Evolutionary conservation across 2,797 vertebrate genomes (phyloP).

Genomic region (Rachycentron canadum): DNA sequence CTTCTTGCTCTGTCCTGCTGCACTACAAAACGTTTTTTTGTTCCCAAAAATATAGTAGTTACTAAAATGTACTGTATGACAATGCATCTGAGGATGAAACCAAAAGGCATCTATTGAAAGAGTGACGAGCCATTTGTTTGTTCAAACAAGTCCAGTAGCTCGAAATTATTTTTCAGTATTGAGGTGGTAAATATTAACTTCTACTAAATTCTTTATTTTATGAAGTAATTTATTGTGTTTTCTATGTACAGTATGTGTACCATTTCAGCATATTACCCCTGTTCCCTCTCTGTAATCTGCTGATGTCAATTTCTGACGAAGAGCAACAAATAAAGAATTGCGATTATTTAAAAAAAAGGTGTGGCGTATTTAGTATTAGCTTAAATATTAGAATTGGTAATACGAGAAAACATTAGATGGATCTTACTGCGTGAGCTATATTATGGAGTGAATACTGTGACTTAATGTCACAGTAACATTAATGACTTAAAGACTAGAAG

Average conservation of each 20-base stretch:
- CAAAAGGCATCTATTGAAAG: slow-evolving; percentile 78
- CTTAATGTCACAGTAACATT: too few relatives aligned
- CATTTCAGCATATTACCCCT: slow-evolving; percentile 78
- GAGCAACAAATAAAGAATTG: slow-evolving; percentile 83
- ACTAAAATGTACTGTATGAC: slow-evolving; percentile 73
- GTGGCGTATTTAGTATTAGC: slow-evolving; percentile 23
- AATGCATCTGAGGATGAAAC: slow-evolving; percentile 73
- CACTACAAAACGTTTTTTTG: slow-evolving; percentile 66
- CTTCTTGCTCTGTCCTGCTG: slow-evolving; percentile 71
- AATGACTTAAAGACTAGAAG: not conserved
- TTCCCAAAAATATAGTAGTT: slow-evolving; percentile 61
- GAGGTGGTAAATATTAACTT: slow-evolving; percentile 81
- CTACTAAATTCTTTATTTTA: slow-evolving; percentile 82
- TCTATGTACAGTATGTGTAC: slow-evolving; percentile 83
- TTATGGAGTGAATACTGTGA: not conserved
- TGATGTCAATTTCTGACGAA: slow-evolving; percentile 81
- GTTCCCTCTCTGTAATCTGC: slow-evolving; percentile 81
- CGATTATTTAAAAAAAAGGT: slow-evolving; percentile 76
- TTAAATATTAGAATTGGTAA: not conserved
- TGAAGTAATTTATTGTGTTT: slow-evolving; percentile 82
- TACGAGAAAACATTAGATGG: not conserved
- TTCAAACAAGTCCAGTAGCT: slow-evolving; percentile 78
- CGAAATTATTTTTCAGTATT: slow-evolving; percentile 80
- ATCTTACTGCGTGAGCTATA: not conserved
- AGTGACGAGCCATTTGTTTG: slow-evolving; percentile 79